Evolutionary conservation across 2,888 invertebrate genomes (phyloP), one percentile per base, ranked within the genome.

Genomic region (Horisme vitalbata): DNA sequence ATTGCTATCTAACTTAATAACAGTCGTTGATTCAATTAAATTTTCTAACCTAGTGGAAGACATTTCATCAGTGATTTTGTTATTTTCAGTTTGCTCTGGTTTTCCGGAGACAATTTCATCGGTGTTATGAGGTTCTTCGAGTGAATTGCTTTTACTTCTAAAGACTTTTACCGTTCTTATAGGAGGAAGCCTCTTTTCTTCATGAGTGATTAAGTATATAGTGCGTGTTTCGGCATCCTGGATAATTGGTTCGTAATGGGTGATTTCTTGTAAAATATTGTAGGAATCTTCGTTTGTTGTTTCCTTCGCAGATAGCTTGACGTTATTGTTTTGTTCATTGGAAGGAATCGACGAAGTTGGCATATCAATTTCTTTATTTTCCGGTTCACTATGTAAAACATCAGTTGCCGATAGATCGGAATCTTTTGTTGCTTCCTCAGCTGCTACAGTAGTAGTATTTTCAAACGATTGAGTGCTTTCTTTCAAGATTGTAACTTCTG

Each of bases 121-220:
- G 20, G 34, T 28, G 41, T 49, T 13, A 28, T 59, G 49, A 34
- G 71, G 47, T 55, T 79, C 80, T 56, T 85, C 85, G 45, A 79
- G 60, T 3, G 79, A 92, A 87, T 84, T 93, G 82, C 90, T 93
- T 87, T 90, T 93, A 90, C 81, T 93, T 66, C 76, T 92, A 84
- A 81, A 93, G 13, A 88, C 72, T 75, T 88, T 89, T 0, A 88
- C 82, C 12, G 87, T 88, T 52, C 88, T 88, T 30, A 93, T 91
- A 7, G 94, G 94, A 49, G 92, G 92, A 66, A 93, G 81, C 77
- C 91, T 91, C 58, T 93, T 91, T 79, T 94, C 93, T 78, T 94
- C 94, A 49, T 94, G 94, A 3, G 94, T 94, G 55, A 94, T 94
- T 28, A 94, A 78, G 45, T 93, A 92, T 59, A 94, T 91, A 38